These are phyloP conservation scores for Acropternis orthonyx DNA, from an alignment of 2,797 vertebrate genomes.

Conservation along the genomic window DNA sequence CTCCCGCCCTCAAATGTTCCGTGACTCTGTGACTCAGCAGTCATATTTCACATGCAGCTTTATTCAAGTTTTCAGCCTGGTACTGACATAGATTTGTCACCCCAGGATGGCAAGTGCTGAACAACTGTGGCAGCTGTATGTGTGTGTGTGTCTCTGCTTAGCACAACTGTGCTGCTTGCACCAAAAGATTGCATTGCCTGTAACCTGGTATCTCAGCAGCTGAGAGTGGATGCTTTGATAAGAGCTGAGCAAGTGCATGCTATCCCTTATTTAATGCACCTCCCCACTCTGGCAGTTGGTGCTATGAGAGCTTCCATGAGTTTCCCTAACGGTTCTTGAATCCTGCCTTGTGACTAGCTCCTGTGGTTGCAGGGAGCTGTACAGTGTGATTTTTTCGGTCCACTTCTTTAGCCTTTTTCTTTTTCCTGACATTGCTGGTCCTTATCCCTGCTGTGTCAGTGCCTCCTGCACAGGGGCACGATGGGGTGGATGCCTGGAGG, in stretches of 20 bases:
- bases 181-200: rapidly evolving
- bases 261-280: not conserved
- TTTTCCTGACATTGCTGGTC: not conserved
- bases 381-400: not conserved
- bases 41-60: not conserved
- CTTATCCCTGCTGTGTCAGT: not conserved
- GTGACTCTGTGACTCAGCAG: not conserved
- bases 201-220: not conserved
- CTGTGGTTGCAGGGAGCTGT: not conserved
- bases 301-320: not conserved
- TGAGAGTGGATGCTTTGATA: not conserved
- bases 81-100: not conserved
- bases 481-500: not conserved
- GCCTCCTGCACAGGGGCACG: not conserved
- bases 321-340: not conserved
- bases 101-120: not conserved
- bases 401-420: not conserved
- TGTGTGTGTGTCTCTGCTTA: not conserved
- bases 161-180: not conserved
- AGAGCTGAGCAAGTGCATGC: not conserved
- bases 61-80: not conserved
- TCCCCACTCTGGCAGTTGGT: not conserved
- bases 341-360: not conserved
- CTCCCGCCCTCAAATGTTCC: not conserved
- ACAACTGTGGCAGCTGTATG: not conserved